phyloP scores from a whole-genome alignment of 2,797 vertebrate species.

The Momotus momota region DNA sequence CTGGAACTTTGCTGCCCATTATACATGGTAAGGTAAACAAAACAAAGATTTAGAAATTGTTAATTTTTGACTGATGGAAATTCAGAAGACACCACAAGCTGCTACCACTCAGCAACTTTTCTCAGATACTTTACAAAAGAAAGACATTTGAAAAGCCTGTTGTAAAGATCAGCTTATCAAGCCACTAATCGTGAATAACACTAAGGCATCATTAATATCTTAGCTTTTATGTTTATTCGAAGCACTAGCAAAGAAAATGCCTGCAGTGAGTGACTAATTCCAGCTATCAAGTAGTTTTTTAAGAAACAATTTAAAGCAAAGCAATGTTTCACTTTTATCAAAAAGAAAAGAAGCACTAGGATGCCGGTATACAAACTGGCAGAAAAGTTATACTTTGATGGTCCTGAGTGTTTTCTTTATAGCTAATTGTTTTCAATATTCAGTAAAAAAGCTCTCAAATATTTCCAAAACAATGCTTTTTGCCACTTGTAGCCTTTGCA shows the following conservation, averaged over 20 bases:
- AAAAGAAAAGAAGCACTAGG: neutral
- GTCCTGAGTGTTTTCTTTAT: neutral
- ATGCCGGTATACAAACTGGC: neutral
- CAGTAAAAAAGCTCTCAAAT: neutral
- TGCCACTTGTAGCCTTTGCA: neutral
- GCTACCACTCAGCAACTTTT: neutral
- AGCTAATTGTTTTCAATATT: neutral
- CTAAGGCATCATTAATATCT: conserved; percentile 20
- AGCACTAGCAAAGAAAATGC: conserved; percentile 31
- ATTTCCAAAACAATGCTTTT: neutral
- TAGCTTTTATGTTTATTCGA: conserved; percentile 6
- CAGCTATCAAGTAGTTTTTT: neutral
- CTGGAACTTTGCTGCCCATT: neutral
- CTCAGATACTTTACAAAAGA: neutral
- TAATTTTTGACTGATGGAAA: neutral
- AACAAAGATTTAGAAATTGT: neutral
- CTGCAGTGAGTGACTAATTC: conserved; percentile 44
- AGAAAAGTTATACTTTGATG: neutral
- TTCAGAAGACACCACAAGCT: neutral
- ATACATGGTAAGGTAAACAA: neutral
- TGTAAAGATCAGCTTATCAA: conserved; percentile 16
- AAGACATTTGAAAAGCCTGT: neutral
- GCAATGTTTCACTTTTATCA: neutral
- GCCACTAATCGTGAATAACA: neutral
- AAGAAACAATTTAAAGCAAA: conserved; percentile 7